Conservation (phyloP, 2,113 vertebrate species). For the Cottus gobio region DNA sequence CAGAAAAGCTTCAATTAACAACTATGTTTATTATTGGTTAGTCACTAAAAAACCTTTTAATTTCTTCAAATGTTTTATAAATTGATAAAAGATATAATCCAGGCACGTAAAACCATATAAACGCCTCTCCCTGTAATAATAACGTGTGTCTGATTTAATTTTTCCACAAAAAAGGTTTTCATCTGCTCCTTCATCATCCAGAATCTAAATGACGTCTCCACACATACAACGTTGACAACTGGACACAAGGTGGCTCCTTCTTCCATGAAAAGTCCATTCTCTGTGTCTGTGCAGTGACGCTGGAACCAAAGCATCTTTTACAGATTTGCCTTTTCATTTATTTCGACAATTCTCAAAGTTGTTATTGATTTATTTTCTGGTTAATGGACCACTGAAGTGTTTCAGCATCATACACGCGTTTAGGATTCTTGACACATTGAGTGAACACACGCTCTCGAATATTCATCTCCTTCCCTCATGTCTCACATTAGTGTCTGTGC, state of each 20-base stretch:
- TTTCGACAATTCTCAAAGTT: background rate
- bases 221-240: background rate
- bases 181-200: background rate
- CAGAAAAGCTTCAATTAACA: background rate
- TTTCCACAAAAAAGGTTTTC: background rate
- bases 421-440: background rate
- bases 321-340: background rate
- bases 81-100: background rate
- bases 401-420: background rate
- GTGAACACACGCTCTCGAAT: background rate
- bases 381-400: background rate
- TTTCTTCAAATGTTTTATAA: background rate
- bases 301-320: background rate
- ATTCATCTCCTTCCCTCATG: background rate
- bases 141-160: background rate
- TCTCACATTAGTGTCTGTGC: background rate
- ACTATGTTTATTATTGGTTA: background rate
- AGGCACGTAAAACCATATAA: background rate
- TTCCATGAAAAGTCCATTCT: background rate
- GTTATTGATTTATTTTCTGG: background rate
- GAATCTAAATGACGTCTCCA: background rate
- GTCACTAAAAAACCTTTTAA: background rate
- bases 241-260: background rate
- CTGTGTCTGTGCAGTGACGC: background rate
- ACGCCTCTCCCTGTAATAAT: background rate